Evolutionary conservation across 2,797 vertebrate genomes (phyloP), one percentile per base, ranked within the genome.

Genomic region (Rhodeus uyekii): DNA sequence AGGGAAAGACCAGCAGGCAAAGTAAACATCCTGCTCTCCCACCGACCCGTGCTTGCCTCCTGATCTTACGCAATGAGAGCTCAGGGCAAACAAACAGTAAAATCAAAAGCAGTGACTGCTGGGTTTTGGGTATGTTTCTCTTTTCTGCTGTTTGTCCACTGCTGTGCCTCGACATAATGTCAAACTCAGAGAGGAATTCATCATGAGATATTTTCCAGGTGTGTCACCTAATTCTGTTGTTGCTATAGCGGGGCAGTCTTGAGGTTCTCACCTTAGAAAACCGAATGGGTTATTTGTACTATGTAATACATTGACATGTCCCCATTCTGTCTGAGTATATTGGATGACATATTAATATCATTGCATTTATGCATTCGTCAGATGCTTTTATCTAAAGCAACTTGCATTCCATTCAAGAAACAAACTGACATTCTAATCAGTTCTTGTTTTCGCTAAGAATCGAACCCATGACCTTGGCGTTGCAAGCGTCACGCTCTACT

Each of bases 1-100:
- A 34, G 27, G 42, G 69, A 82, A 74, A 85, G 82, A 65, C 64
- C 44, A 73, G 87, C 46, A 32, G 18, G 80, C 89, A 89, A 89
- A 46, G 78, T 90, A 93, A 93, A 93, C 90, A 92, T 92, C 91
- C 89, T 86, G 90, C 83, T 65, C 86, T 86, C 42, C 34, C 32
- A 75, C 75, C 34, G 53, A 53, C 58, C 63, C 22, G 24, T 22
- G 39, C 36, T 61, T 32, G 55, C 38, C 38, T 80, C 39, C 27
- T 4, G 64, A 58, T 29, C 8, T n/a, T 42, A 39, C 46, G 44
- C 32, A 9, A 46, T 8, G 29, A 60, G 32, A 68, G 48, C 5
- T 72, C 82, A 75, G 39, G 67, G 18, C 82, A 86, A 86, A 85
- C 80, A 82, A 85, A 79, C 61, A 76, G 8, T 39, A 39, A 58